These are phyloP conservation scores for Nesospiza acunhae DNA, from an alignment of 2,113 vertebrate species.

Conservation along the genomic window DNA sequence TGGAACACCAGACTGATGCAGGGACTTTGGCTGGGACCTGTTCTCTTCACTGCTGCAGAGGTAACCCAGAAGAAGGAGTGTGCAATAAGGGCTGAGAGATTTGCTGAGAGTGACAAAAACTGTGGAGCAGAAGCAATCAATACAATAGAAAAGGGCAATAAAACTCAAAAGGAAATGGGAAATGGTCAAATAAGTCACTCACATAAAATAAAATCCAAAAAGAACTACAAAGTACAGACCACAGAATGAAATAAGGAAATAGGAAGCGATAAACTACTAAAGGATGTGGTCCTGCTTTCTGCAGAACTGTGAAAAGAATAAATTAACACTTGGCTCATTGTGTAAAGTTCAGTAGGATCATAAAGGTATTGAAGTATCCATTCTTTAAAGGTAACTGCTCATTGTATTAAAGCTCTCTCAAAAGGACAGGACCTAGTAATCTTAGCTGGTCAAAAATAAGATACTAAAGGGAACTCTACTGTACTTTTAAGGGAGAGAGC, in stretches of 20 bases:
- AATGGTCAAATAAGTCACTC: conserved; percentile 25
- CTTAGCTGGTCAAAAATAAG: conserved; percentile 2
- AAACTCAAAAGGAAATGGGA: conserved; percentile 12
- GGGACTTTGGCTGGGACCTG: not conserved
- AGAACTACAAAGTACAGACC: not conserved
- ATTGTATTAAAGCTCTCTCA: not conserved
- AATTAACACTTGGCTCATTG: conserved; percentile 50
- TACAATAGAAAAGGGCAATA: conserved; percentile 18
- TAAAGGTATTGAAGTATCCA: conserved; percentile 44
- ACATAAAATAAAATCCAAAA: conserved; percentile 18
- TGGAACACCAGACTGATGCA: not conserved
- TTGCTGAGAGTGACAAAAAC: conserved; percentile 17
- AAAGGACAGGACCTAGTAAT: not conserved
- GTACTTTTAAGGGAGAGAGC: not conserved
- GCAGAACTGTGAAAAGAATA: conserved; percentile 32
- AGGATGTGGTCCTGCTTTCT: not conserved
- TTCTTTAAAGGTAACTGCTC: conserved; percentile 26
- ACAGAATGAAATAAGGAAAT: conserved; percentile 8
- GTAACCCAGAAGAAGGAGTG: not conserved
- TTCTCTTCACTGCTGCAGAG: not conserved
- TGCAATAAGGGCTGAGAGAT: not conserved
- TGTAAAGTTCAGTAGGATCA: conserved; percentile 43
- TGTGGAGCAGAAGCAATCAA: conserved; percentile 7
- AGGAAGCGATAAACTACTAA: not conserved
- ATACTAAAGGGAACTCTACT: not conserved